Evolutionary conservation across 2,888 invertebrate species (phyloP), one percentile per base, ranked within the genome.

Genomic region (Orthonychiurus folsomi): DNA sequence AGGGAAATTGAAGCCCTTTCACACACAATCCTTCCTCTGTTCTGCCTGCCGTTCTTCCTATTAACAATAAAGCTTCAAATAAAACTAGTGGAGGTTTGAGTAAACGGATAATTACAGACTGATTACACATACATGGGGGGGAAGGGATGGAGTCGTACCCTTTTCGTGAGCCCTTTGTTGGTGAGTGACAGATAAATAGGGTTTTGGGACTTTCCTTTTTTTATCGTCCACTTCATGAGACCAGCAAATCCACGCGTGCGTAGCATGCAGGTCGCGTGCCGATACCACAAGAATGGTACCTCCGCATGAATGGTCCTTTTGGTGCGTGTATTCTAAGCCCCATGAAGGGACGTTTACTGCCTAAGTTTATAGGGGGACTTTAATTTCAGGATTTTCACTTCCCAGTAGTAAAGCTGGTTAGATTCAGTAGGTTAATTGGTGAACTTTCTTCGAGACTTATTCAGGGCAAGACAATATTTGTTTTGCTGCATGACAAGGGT

Each of bases 191-290:
- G 37, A 37, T 37, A 37, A 37, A 37, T 37, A 37, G 37, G 37
- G 37, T 9, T 9, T 37, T 15, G 15, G 15, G 37, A 37, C 47
- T 56, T 20, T 20, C 24, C 48, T 26, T 63, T 63, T 63, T 63
- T 63, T 60, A 63, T 63, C 63, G 54, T 9, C 23, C 28, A 37
- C 55, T 53, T 37, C 37, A 37, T n/a, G n/a, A n/a, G n/a, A n/a
- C n/a, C n/a, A n/a, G n/a, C n/a, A 53, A 55, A 63, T 61, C 62
- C 55, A 61, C 60, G 60, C 54, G 63, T 63, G 65, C n/a, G n/a
- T n/a, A n/a, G n/a, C n/a, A n/a, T n/a, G 37, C 28, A 9, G 57
- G 63, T 63, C 65, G 63, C 60, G 65, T 65, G 65, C 37, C 60
- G 5, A 55, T 56, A 24, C 63, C 63, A 63, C 63, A 63, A 56